Conservation (phyloP, 2,888 invertebrate species). For the Sarcophaga variegata region DNA sequence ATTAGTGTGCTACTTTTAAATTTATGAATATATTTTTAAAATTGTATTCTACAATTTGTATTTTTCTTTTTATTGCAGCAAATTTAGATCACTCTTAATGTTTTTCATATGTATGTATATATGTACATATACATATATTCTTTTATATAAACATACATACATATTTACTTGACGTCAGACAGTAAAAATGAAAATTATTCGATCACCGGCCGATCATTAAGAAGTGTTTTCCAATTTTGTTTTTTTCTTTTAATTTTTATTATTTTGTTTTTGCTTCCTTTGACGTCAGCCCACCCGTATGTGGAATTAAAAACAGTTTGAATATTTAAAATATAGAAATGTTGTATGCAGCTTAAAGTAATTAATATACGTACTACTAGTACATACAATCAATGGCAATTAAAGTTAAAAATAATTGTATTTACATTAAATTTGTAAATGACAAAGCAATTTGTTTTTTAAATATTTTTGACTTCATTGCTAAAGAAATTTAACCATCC, state of each 20-base stretch:
- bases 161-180: conserved; percentile 32
- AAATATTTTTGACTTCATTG: too few species aligned
- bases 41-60: too few species aligned
- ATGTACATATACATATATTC: not conserved
- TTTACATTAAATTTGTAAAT: not conserved
- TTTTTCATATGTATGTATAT: not conserved
- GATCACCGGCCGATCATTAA: not conserved
- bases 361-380: not conserved
- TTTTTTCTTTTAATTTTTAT: conserved; percentile 4
- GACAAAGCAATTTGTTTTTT: not conserved
- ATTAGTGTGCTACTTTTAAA: too few species aligned
- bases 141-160: not conserved
- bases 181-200: conserved; percentile 1
- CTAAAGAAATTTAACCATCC: too few species aligned
- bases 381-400: not conserved
- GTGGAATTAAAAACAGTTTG: not conserved
- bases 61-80: too few species aligned
- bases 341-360: not conserved
- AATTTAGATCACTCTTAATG: not conserved
- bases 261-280: conserved; percentile 8
- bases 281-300: conserved; percentile 42
- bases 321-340: not conserved
- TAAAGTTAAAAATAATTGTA: not conserved
- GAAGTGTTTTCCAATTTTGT: not conserved
- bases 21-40: too few species aligned